phyloP scores from a whole-genome alignment of 2,797 vertebrate species.

The Bovichtus diacanthus region DNA sequence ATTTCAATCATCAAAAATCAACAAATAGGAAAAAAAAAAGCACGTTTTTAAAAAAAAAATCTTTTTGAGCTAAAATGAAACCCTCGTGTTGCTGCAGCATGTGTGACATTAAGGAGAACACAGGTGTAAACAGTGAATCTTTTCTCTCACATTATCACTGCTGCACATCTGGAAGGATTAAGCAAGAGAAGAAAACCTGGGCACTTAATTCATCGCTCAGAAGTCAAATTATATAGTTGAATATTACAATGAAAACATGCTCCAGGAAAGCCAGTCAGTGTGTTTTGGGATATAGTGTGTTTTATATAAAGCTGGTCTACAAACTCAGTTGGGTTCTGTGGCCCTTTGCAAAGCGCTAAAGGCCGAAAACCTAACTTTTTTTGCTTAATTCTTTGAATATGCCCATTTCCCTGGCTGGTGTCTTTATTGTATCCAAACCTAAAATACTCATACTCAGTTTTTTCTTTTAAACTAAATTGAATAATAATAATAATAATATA shows the following conservation, averaged over 20 bases:
- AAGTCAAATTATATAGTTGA: conserved; percentile 37
- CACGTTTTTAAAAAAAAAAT: too few species aligned
- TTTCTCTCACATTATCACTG: conserved; percentile 26
- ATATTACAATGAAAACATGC: background rate
- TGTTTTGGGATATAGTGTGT: background rate
- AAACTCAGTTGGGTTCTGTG: background rate
- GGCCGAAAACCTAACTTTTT: background rate
- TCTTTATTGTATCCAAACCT: background rate
- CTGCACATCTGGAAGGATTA: conserved; percentile 26
- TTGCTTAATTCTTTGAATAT: background rate
- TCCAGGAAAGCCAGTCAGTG: background rate
- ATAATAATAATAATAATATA: background rate
- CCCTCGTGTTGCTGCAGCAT: conserved; percentile 62
- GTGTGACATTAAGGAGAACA: conserved; percentile 49
- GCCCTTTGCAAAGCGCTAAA: background rate
- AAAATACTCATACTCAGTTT: background rate
- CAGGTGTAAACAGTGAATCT: conserved; percentile 5
- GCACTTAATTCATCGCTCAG: background rate
- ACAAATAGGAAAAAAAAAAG: conserved; percentile 56
- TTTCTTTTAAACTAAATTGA: background rate
- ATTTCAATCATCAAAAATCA: conserved; percentile 55
- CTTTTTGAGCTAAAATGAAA: conserved; percentile 65
- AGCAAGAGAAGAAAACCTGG: background rate
- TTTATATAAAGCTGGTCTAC: background rate
- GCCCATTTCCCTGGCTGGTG: background rate